These are phyloP conservation scores for Meliscaeva auricollis DNA, from an alignment of 2,888 invertebrate genomes.

Conservation along the genomic window DNA sequence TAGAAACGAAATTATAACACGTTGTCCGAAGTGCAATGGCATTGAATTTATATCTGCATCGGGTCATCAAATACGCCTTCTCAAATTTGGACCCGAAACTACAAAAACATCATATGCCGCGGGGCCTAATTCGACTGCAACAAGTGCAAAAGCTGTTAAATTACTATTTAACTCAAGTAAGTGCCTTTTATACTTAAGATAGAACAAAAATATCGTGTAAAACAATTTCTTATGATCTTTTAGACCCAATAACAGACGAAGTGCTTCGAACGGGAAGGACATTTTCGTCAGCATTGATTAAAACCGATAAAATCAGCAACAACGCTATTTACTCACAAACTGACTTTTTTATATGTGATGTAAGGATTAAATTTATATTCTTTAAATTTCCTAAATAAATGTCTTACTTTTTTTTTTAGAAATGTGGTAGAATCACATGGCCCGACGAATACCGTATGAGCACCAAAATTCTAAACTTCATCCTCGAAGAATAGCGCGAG, in stretches of 20 bases:
- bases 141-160: constrained; percentile 16
- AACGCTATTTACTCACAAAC: constrained; percentile 45
- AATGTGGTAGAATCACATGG: constrained; percentile 69
- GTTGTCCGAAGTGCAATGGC: constrained; percentile 65
- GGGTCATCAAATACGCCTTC: constrained; percentile 48
- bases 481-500: constrained; percentile 44
- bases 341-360: constrained; percentile 68
- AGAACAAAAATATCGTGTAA: background rate
- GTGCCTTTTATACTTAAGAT: background rate
- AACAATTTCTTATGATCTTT: background rate
- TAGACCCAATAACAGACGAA: constrained; percentile 57
- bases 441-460: constrained; percentile 57
- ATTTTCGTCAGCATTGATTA: constrained; percentile 42
- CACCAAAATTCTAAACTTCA: constrained; percentile 41
- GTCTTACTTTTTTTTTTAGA: constrained; percentile 29
- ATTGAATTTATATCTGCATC: constrained; percentile 53
- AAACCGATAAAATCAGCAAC: constrained; percentile 51
- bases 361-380: constrained; percentile 14
- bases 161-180: constrained; percentile 61
- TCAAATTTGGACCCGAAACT: constrained; percentile 46
- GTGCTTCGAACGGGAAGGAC: constrained; percentile 53
- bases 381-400: background rate
- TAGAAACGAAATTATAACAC: constrained; percentile 36
- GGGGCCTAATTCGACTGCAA: background rate
- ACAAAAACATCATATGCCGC: constrained; percentile 9